phyloP scores from a whole-genome alignment of 1,140 invertebrate species.

The Lepeophtheirus salmonis region DNA sequence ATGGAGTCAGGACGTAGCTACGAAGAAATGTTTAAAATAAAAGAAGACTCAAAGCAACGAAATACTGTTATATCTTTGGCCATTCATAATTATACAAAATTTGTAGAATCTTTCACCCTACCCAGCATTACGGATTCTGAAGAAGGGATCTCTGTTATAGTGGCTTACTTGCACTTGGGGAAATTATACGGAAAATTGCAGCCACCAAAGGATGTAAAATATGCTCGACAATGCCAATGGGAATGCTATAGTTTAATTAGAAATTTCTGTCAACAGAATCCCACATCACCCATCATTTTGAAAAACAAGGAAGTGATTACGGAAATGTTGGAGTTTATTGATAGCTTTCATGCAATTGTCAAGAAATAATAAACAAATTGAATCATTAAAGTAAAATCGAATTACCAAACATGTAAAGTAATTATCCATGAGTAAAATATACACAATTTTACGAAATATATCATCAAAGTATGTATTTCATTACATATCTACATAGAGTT shows the following conservation, averaged over 20 bases:
- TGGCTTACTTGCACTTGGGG: not conserved
- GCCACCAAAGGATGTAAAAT: not conserved
- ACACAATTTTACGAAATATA: too few species aligned
- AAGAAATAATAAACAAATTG: too few species aligned
- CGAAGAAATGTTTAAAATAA: not conserved
- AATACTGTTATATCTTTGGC: not conserved
- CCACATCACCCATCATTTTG: not conserved
- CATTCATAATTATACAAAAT: not conserved
- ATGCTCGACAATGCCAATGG: not conserved
- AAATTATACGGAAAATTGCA: not conserved
- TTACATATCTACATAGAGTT: too few species aligned
- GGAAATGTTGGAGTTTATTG: not conserved
- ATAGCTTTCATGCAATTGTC: too few species aligned
- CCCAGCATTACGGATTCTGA: not conserved
- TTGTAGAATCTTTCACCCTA: not conserved
- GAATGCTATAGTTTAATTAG: not conserved
- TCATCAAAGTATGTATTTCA: too few species aligned
- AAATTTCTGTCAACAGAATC: not conserved
- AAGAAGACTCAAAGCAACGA: not conserved
- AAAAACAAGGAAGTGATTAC: not conserved
- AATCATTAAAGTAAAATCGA: too few species aligned
- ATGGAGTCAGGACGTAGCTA: not conserved
- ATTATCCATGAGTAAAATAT: too few species aligned
- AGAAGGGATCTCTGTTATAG: not conserved
- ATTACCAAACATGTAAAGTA: too few species aligned